A percentile compares a stretch with the other conserved stretches of the same genome.
Conservation (phyloP, 2,888 invertebrate genomes). For the Dichetophora obliterata region DNA sequence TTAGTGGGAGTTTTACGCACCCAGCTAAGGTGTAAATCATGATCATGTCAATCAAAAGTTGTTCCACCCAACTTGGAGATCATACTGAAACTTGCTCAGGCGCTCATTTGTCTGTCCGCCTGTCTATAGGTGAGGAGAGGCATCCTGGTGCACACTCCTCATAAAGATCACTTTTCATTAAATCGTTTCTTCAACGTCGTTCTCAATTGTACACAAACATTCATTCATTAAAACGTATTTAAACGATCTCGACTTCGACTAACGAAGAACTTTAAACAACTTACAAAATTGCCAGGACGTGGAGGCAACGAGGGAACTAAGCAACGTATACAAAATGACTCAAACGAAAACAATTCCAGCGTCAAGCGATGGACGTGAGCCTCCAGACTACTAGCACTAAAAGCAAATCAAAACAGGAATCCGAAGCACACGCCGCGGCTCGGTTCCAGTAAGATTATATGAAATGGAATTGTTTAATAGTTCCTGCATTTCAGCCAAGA, state of each 20-base stretch:
- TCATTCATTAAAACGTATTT: conserved; percentile 40
- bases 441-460: conserved; percentile 47
- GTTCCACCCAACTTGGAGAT: background rate
- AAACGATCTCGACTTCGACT: background rate
- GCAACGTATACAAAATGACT: conserved; percentile 23
- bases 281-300: conserved; percentile 30
- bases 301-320: background rate
- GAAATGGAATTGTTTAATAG: conserved; percentile 53
- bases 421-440: background rate
- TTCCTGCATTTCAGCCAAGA: conserved; percentile 33
- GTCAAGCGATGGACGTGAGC: conserved; percentile 19
- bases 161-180: conserved; percentile 38
- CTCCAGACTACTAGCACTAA: conserved; percentile 6
- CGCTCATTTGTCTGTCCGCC: too few species aligned
- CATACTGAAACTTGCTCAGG: background rate
- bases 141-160: conserved; percentile 45
- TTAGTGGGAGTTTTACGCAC: conserved; percentile 57
- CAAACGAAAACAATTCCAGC: conserved; percentile 21
- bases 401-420: conserved; percentile 28
- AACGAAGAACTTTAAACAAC: conserved; percentile 16
- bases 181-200: conserved; percentile 23
- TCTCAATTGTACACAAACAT: conserved; percentile 19
- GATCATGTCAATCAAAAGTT: conserved; percentile 65
- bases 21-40: conserved; percentile 68
- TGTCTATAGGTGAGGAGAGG: conserved; percentile 22